These are phyloP conservation scores for Drosophila biarmipes DNA, from an alignment of 1,140 invertebrate species.

Conservation along the genomic window DNA sequence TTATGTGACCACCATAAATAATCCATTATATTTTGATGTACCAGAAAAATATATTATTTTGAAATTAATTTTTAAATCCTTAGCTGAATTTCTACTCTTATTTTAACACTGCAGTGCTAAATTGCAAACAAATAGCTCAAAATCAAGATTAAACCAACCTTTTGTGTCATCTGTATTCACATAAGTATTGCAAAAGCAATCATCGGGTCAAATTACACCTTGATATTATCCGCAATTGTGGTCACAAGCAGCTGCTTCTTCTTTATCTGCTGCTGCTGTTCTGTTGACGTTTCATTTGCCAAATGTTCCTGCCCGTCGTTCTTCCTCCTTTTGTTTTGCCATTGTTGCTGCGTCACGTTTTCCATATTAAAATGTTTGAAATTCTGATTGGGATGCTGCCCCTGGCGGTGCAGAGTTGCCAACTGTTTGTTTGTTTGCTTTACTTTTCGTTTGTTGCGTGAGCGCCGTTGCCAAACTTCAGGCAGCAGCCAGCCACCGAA, in stretches of 20 bases:
- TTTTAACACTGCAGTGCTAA: too few species aligned
- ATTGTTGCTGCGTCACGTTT: conserved; percentile 68
- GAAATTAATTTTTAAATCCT: too few species aligned
- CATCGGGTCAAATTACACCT: background rate
- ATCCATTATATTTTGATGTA: too few species aligned
- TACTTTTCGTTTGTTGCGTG: conserved; percentile 44
- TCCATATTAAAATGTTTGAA: conserved; percentile 70
- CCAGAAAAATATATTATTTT: too few species aligned
- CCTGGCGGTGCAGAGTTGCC: conserved; percentile 36
- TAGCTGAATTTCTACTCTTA: too few species aligned
- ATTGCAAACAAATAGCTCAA: background rate
- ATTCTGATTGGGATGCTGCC: conserved; percentile 65
- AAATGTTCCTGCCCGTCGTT: conserved; percentile 44
- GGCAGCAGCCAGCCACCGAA: conserved; percentile 47
- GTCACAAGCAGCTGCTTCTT: conserved; percentile 32
- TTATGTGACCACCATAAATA: too few species aligned
- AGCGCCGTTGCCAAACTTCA: conserved; percentile 76
- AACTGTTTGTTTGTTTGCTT: conserved; percentile 47
- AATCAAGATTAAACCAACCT: background rate
- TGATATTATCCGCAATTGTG: conserved; percentile 1
- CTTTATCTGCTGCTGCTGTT: conserved; percentile 21
- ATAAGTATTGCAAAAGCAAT: too few species aligned
- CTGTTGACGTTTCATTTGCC: conserved; percentile 57
- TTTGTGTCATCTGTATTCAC: too few species aligned
- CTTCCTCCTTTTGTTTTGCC: conserved; percentile 16